Evolutionary conservation across 1,140 invertebrate genomes (phyloP), one percentile per base, ranked within the genome.

Genomic region (Drosophila ambigua): DNA sequence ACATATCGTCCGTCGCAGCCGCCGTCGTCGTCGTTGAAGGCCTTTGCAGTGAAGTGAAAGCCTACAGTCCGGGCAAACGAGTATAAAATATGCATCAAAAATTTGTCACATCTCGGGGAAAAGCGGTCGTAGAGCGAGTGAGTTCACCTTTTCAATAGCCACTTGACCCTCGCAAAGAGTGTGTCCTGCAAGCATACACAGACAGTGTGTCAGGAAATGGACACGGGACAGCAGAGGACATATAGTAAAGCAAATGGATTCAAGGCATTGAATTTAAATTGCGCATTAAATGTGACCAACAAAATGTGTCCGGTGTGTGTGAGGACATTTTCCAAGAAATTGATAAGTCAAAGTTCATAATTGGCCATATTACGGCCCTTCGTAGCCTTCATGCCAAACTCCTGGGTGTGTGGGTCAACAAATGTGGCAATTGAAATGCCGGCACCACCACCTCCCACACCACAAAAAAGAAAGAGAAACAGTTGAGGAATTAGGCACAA

Each of bases 311-410:
- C 62, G 50, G 39, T 61, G 67, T 77, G 67, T 77, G 63, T 54
- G 39, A 24, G 57, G 49, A 26, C 54, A 24, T 72, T 84, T 87
- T 55, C 69, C 59, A 72, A 75, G 71, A 82, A 82, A 85, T 85
- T 85, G 83, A 88, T 88, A 85, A 85, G 83, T 85, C 83, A 88
- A 87, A 85, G 78, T 85, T 85, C 66, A 85, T 78, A 79, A 87
- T 88, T 85, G 78, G 51, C 79, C 74, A 51, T 64, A 51, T 48
- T 46, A 45, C 24, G 35, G 53, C 44, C 44, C 51, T 57, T 24
- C 8, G 16, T 16, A 20, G 20, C 26, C 26, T 7, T 7, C 5
- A 5, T 7, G 26, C 26, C 26, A 2, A 0, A 6, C 7, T 6
- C 5, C 26, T 28, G 26, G 26, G 9, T 35, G 31, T 35, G 31